These are phyloP conservation scores for Gibbula magus DNA, from an alignment of 2,888 invertebrate species.

Conservation along the genomic window DNA sequence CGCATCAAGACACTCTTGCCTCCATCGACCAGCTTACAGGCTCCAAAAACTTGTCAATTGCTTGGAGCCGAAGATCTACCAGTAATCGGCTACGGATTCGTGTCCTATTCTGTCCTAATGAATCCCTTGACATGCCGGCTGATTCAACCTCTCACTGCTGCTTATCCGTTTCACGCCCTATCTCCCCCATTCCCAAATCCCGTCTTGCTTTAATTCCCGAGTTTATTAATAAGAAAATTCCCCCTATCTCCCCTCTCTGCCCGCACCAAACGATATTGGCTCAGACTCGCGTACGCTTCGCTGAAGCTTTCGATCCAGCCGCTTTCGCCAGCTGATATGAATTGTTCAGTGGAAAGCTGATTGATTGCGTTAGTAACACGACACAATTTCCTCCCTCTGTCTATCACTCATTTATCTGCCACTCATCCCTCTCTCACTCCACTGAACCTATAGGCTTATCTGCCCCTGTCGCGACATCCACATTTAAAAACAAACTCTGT, in stretches of 20 bases:
- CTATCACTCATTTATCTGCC: not conserved
- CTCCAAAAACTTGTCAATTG: conserved; percentile 8
- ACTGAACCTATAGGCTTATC: not conserved
- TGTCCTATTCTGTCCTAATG: not conserved
- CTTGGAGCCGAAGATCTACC: not conserved
- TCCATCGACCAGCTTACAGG: not conserved
- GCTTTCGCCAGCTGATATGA: conserved; percentile 11
- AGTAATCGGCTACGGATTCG: not conserved
- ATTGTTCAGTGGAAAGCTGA: conserved; percentile 5
- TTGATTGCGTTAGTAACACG: conserved; percentile 15
- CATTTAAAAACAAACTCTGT: not conserved
- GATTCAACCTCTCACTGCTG: not conserved
- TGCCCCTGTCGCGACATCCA: not conserved
- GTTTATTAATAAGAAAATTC: conserved; percentile 15
- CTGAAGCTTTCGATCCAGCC: conserved; percentile 4
- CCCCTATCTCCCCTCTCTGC: not conserved
- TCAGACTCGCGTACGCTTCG: not conserved
- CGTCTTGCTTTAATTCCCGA: conserved; percentile 4
- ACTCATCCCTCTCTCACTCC: conserved; percentile 1
- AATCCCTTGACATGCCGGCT: not conserved
- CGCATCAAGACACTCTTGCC: not conserved
- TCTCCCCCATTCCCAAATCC: conserved; percentile 11
- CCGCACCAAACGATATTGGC: conserved; percentile 8
- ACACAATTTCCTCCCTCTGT: conserved; percentile 11
- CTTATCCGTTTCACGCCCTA: conserved; percentile 13